Percentiles rank a stretch among this genome's conserved stretches.
phyloP scores from a whole-genome alignment of 2,113 vertebrate species.

The Poeciliopsis retropinna region DNA sequence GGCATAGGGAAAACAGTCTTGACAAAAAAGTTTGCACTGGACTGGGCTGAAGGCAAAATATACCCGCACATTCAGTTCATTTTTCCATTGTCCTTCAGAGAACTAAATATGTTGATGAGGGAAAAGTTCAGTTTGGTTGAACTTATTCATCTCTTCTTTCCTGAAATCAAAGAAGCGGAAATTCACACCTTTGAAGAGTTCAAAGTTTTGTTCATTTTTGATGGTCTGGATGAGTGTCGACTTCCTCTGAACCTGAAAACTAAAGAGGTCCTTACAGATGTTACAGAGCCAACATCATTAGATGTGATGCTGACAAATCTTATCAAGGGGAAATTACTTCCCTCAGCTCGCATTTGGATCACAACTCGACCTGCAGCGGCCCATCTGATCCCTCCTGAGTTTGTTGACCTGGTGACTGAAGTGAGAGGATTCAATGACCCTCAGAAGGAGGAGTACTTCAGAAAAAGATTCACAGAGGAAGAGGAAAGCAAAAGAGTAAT shows the following conservation, averaged over 20 bases:
- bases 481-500: background rate
- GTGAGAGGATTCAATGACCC: conserved; percentile 25
- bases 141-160: conserved; percentile 38
- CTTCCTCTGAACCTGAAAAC: background rate
- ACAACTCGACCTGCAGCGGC: conserved; percentile 29
- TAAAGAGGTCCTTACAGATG: conserved; percentile 10
- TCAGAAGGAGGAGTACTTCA: conserved; percentile 47
- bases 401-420: conserved; percentile 24
- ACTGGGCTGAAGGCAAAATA: conserved; percentile 31
- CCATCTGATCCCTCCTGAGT: conserved; percentile 10
- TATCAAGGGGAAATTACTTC: background rate
- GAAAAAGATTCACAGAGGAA: background rate
- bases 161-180: background rate
- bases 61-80: conserved; percentile 38
- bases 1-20: conserved; percentile 43
- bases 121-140: conserved; percentile 20
- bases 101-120: conserved; percentile 24
- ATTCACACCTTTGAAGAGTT: background rate
- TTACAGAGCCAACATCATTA: conserved; percentile 10
- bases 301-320: conserved; percentile 17
- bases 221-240: conserved; percentile 24
- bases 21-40: conserved; percentile 27
- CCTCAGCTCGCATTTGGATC: accelerated
- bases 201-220: conserved; percentile 3
- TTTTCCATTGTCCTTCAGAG: conserved; percentile 21